Conservation (phyloP, 1,140 invertebrate species). For the Eueides isabella region DNA sequence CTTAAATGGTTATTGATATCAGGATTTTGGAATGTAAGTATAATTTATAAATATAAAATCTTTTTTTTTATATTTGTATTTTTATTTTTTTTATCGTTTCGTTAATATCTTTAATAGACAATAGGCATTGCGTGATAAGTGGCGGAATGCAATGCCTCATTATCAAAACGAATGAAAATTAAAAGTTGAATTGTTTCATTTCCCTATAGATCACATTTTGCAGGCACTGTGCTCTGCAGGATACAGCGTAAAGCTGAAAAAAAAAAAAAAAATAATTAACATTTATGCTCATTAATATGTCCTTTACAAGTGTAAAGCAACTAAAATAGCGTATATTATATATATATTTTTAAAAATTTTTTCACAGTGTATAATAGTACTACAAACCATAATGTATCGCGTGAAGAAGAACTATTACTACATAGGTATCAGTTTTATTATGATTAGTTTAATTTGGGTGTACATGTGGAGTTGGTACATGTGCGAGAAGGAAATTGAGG, state of each 20-base stretch:
- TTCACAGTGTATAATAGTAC: constrained; percentile 9
- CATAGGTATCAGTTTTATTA: neutral
- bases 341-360: neutral
- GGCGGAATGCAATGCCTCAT: too few species aligned
- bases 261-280: too few species aligned
- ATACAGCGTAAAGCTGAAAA: too few species aligned
- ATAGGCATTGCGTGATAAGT: too few species aligned
- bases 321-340: neutral
- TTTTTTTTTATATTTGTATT: neutral
- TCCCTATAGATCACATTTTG: too few species aligned
- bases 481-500: neutral
- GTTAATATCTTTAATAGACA: too few species aligned
- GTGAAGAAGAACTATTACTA: constrained; percentile 15
- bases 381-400: neutral
- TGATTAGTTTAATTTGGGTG: neutral
- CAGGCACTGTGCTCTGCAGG: too few species aligned
- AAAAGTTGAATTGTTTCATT: too few species aligned
- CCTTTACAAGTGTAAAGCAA: neutral
- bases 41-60: neutral
- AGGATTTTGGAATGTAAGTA: constrained; percentile 30
- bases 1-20: constrained; percentile 28
- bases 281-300: too few species aligned
- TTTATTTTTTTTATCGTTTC: too few species aligned
- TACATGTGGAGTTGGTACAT: constrained; percentile 16
- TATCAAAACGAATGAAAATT: too few species aligned